Evolutionary conservation across 2,888 invertebrate species (phyloP).

Genomic region (Cataglyphis cursor): DNA sequence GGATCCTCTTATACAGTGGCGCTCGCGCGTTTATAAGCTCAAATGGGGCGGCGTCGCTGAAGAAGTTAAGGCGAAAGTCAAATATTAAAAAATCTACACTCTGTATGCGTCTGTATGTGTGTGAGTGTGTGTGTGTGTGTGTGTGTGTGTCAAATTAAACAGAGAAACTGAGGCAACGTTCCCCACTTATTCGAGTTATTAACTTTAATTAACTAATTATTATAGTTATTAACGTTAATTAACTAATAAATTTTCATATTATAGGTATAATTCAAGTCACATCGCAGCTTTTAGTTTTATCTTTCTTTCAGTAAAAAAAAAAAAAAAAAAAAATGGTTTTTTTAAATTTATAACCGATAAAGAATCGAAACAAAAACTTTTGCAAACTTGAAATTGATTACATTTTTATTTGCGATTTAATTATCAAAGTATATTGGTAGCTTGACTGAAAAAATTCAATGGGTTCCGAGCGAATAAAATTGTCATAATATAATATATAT

Average conservation of each 20-base stretch:
- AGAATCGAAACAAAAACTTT: not conserved
- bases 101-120: not conserved
- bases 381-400: not conserved
- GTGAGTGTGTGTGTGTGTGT: not conserved
- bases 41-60: constrained; percentile 98
- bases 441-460: no score
- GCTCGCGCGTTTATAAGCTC: constrained; percentile 95
- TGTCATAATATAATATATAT: not conserved
- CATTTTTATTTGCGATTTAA: not conserved
- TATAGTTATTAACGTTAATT: no score
- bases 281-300: not conserved
- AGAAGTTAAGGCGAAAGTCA: constrained; percentile 93
- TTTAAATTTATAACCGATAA: not conserved
- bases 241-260: not conserved
- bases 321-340: not conserved
- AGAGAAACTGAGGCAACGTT: not conserved
- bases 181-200: not conserved
- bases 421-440: not conserved
- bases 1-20: constrained; percentile 97
- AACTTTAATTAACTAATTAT: no score
- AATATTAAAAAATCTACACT: constrained; percentile 86
- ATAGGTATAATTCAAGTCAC: not conserved
- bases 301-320: not conserved
- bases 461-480: not conserved
- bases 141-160: not conserved